phyloP scores from a whole-genome alignment of 2,113 vertebrate genomes.

The Sigmodon hispidus region DNA sequence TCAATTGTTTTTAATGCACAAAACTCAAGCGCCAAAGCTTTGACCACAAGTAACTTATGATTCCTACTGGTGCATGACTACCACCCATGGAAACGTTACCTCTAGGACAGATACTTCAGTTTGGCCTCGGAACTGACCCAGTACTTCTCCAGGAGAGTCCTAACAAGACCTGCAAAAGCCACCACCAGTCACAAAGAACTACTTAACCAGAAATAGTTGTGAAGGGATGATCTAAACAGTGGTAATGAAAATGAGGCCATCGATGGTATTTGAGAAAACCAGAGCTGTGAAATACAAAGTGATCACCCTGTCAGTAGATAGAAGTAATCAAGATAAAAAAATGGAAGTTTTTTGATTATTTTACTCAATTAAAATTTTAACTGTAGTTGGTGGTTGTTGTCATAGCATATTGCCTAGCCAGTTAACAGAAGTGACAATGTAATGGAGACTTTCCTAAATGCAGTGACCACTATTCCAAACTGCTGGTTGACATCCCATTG shows the following conservation, averaged over 20 bases:
- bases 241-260: conserved; percentile 93
- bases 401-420: not conserved
- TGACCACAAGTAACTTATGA: conserved; percentile 96
- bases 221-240: conserved; percentile 93
- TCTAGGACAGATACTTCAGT: conserved; percentile 96
- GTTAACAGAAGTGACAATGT: conserved; percentile 92
- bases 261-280: conserved; percentile 91
- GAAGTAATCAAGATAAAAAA: conserved; percentile 95
- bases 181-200: conserved; percentile 94
- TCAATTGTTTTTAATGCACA: conserved; percentile 97
- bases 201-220: conserved; percentile 94
- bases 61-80: conserved; percentile 95
- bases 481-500: conserved; percentile 95
- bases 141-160: conserved; percentile 98
- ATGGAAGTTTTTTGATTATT: conserved; percentile 93
- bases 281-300: conserved; percentile 95
- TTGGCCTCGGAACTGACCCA: conserved; percentile 98
- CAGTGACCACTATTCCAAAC: conserved; percentile 96
- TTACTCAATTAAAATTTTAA: conserved; percentile 85
- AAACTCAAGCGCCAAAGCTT: conserved; percentile 98
- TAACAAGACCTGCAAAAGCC: conserved; percentile 96
- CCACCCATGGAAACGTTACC: conserved; percentile 96
- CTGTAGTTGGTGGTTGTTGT: not conserved
- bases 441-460: conserved; percentile 96
- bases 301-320: conserved; percentile 93